These are phyloP conservation scores for crab-eating macaque (Macaca fascicularis) DNA, from an alignment of 2,113 vertebrate species.

Conservation along the genomic window DNA sequence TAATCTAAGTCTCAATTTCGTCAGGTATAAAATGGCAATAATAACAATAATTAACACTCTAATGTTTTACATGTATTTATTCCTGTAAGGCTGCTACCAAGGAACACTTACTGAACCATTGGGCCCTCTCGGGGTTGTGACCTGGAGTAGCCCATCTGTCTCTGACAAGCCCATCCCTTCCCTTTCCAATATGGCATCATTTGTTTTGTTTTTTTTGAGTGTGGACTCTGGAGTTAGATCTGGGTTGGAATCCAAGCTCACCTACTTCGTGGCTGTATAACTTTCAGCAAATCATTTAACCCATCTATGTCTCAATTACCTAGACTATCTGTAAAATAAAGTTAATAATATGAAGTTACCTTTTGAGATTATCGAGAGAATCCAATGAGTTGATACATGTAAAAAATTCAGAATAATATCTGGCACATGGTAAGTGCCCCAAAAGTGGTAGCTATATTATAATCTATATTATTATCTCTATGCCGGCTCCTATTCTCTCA, in stretches of 20 bases:
- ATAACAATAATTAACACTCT: conserved; percentile 8
- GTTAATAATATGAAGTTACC: neutral
- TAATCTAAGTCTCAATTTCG: neutral
- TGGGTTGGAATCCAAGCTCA: neutral
- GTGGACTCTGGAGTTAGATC: conserved; percentile 1
- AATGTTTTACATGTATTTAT: neutral
- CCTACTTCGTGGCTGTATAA: conserved; percentile 5
- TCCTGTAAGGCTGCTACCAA: neutral
- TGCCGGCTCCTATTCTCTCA: neutral
- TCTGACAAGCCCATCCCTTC: neutral
- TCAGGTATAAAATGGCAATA: conserved; percentile 14
- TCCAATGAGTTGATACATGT: neutral
- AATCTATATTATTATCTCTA: conserved; percentile 26
- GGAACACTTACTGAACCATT: neutral
- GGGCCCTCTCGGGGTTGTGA: neutral
- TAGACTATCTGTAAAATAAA: neutral
- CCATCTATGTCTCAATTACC: conserved; percentile 31
- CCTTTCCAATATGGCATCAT: neutral
- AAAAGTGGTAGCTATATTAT: neutral
- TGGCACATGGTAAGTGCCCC: neutral
- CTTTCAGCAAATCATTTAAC: conserved; percentile 33
- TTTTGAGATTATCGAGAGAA: conserved; percentile 8
- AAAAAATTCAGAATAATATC: conserved; percentile 8
- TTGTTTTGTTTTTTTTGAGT: conserved; percentile 20
- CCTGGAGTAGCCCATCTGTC: neutral